A percentile compares a stretch with the other conserved stretches of the same genome.
phyloP scores from a whole-genome alignment of 1,140 invertebrate genomes.

The Macrobrachium nipponense region DNA sequence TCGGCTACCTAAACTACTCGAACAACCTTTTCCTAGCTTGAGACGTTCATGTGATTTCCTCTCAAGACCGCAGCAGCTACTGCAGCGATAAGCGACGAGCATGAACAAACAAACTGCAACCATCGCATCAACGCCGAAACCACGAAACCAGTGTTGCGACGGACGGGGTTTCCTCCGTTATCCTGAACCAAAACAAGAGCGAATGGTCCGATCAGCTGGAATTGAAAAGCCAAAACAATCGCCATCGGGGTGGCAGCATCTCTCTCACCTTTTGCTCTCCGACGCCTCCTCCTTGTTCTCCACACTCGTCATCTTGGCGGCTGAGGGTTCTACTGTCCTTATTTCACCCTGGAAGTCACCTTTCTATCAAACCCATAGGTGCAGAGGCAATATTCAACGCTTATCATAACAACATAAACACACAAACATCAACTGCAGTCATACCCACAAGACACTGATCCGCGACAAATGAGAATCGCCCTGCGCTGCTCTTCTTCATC shows the following conservation, averaged over 20 bases:
- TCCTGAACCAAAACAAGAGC: no score
- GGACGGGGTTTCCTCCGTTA: no score
- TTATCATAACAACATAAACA: slow-evolving; percentile 41
- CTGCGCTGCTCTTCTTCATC: not conserved
- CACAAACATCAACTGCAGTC: slow-evolving; percentile 39
- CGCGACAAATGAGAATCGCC: not conserved
- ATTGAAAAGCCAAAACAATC: slow-evolving; percentile 7
- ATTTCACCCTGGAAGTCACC: slow-evolving; percentile 9
- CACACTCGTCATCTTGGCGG: slow-evolving; percentile 35
- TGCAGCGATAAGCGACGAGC: no score
- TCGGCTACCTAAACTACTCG: no score
- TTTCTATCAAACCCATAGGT: slow-evolving; percentile 10
- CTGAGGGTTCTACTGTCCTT: slow-evolving; percentile 2
- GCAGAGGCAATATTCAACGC: not conserved
- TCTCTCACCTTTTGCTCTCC: slow-evolving; percentile 37
- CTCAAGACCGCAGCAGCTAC: no score
- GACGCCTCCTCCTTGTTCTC: slow-evolving; percentile 37
- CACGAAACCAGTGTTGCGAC: not conserved
- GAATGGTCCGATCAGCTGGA: no score
- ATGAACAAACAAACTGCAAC: no score
- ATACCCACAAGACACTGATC: slow-evolving; percentile 33
- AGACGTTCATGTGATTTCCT: no score
- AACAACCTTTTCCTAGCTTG: no score
- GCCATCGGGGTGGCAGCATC: not conserved
- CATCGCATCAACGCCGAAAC: not conserved